Conservation (phyloP, 2,888 invertebrate genomes). For the Caenorhabditis uteleia region DNA sequence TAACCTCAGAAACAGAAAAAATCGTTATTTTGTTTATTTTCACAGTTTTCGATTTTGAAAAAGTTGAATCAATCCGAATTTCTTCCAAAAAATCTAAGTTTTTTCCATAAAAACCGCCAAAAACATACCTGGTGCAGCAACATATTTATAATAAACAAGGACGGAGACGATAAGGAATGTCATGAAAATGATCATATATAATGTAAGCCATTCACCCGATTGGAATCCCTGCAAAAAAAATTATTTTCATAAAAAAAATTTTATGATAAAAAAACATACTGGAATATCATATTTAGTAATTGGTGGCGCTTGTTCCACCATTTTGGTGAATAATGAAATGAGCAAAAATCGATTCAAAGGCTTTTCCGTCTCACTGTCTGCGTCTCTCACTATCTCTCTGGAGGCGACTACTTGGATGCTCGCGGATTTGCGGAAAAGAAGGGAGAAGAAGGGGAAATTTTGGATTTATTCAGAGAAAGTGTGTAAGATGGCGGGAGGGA, state of each 20-base stretch:
- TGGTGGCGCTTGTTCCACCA: neutral
- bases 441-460: no score
- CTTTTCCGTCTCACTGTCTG: neutral
- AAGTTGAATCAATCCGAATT: no score
- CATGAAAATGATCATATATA: conserved; percentile 27
- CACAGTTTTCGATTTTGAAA: no score
- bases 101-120: neutral
- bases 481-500: no score
- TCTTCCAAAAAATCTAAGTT: neutral
- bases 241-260: no score
- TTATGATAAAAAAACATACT: no score
- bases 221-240: conserved; percentile 32
- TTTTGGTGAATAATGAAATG: neutral
- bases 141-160: conserved; percentile 21
- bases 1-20: no score
- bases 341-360: neutral
- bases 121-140: conserved; percentile 22
- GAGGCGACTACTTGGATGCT: no score
- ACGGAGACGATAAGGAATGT: conserved; percentile 15
- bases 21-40: no score
- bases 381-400: neutral
- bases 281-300: neutral
- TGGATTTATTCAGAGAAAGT: no score
- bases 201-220: conserved; percentile 33
- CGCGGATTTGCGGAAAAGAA: no score